These are phyloP conservation scores for Cheumatopsyche charites DNA, from an alignment of 1,140 invertebrate genomes.

Conservation along the genomic window DNA sequence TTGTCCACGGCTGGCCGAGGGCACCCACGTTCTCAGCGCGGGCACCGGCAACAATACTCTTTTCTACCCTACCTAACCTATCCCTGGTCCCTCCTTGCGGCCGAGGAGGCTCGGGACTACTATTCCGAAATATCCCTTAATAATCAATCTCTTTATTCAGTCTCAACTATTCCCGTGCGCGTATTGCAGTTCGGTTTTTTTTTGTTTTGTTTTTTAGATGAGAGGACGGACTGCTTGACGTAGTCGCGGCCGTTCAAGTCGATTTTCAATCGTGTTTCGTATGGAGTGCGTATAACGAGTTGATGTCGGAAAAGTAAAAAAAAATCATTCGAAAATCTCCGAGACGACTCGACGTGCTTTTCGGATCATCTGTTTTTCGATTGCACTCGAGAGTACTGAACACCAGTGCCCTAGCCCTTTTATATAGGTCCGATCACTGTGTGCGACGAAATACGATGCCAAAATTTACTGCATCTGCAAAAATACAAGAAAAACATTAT, in stretches of 20 bases:
- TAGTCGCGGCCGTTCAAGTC: neutral
- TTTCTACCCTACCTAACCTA: neutral
- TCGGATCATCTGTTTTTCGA: neutral
- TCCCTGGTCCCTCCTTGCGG: neutral
- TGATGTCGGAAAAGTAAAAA: neutral
- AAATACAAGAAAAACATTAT: neutral
- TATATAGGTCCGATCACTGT: slow-evolving; percentile 15
- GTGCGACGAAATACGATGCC: neutral
- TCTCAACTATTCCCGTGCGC: slow-evolving; percentile 27
- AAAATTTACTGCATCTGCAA: slow-evolving; percentile 37
- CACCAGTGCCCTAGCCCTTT: neutral
- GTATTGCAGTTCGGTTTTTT: neutral
- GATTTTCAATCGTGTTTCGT: neutral
- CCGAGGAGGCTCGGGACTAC: neutral
- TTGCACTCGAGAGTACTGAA: neutral
- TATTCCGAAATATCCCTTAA: neutral
- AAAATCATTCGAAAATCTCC: too few relatives aligned
- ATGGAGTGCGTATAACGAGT: slow-evolving; percentile 33
- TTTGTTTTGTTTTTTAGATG: neutral
- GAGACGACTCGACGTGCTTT: slow-evolving; percentile 32
- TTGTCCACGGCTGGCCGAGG: slow-evolving; percentile 45
- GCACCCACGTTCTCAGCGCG: slow-evolving; percentile 47
- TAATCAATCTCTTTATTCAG: slow-evolving; percentile 6
- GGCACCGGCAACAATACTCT: slow-evolving; percentile 37
- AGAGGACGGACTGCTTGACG: neutral